phyloP scores from a whole-genome alignment of 1,140 invertebrate genomes.

The Cotesia glomerata region DNA sequence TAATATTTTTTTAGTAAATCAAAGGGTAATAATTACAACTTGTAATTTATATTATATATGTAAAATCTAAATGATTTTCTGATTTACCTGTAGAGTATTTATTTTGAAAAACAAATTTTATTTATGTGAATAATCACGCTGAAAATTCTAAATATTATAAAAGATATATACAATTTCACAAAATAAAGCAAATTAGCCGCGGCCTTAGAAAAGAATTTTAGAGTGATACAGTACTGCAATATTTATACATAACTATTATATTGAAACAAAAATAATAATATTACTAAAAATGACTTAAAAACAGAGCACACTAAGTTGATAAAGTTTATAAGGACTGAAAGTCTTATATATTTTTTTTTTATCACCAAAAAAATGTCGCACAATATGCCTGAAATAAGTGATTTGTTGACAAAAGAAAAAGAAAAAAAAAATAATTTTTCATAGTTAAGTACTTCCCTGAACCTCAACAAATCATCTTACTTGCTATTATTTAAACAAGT shows the following conservation, averaged over 20 bases:
- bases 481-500: neutral
- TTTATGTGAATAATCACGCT: neutral
- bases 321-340: neutral
- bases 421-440: neutral
- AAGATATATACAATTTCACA: no score
- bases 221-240: constrained; percentile 12
- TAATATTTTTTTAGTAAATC: constrained; percentile 28
- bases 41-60: neutral
- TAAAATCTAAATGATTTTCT: neutral
- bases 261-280: constrained; percentile 24
- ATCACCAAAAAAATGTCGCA: constrained; percentile 3
- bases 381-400: neutral
- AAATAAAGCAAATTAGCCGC: neutral
- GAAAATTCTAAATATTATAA: constrained; percentile 26
- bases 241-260: neutral
- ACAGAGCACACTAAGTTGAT: no score
- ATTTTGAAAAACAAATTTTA: neutral
- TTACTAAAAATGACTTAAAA: constrained; percentile 10
- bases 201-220: neutral
- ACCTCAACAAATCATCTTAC: constrained; percentile 18
- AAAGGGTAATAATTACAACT: neutral
- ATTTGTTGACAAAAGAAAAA: constrained; percentile 2
- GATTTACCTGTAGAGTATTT: neutral
- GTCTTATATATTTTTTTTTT: neutral
- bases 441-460: constrained; percentile 27